These are phyloP conservation scores for Tromatobia lineatoria DNA, from an alignment of 2,888 invertebrate species.

Conservation along the genomic window DNA sequence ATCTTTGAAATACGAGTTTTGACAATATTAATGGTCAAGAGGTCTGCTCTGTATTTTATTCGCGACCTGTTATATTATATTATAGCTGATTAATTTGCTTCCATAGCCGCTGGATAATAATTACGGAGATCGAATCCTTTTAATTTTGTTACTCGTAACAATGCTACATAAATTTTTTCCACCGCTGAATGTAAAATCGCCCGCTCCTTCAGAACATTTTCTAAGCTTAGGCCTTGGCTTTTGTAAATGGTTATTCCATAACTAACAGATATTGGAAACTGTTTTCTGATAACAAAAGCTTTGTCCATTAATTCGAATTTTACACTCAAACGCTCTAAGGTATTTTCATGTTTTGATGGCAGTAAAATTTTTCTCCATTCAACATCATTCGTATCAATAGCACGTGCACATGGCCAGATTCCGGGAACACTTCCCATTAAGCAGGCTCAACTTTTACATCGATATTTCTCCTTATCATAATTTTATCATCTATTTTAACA, in stretches of 20 bases:
- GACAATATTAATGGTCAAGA: neutral
- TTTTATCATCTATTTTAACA: constrained; percentile 65
- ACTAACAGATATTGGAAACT: constrained; percentile 69
- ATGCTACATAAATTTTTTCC: constrained; percentile 72
- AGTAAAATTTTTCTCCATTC: neutral
- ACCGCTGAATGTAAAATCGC: constrained; percentile 59
- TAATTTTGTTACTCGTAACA: constrained; percentile 65
- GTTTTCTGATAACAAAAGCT: constrained; percentile 62
- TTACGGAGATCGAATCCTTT: constrained; percentile 70
- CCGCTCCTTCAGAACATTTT: constrained; percentile 65
- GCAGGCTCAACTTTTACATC: constrained; percentile 70
- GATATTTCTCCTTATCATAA: constrained; percentile 71
- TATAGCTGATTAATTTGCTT: constrained; percentile 66
- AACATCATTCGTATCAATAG: neutral
- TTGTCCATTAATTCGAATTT: constrained; percentile 66
- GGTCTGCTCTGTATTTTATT: neutral
- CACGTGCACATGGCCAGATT: constrained; percentile 46
- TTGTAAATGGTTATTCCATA: constrained; percentile 72
- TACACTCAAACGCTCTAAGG: constrained; percentile 50
- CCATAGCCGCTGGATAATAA: constrained; percentile 61
- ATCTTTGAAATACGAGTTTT: neutral
- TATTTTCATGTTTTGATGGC: constrained; percentile 19
- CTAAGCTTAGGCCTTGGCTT: constrained; percentile 67
- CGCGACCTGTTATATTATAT: constrained; percentile 71
- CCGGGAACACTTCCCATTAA: constrained; percentile 71